Evolutionary conservation across 2,797 vertebrate species (phyloP).

Genomic region (Synanceia verrucosa): DNA sequence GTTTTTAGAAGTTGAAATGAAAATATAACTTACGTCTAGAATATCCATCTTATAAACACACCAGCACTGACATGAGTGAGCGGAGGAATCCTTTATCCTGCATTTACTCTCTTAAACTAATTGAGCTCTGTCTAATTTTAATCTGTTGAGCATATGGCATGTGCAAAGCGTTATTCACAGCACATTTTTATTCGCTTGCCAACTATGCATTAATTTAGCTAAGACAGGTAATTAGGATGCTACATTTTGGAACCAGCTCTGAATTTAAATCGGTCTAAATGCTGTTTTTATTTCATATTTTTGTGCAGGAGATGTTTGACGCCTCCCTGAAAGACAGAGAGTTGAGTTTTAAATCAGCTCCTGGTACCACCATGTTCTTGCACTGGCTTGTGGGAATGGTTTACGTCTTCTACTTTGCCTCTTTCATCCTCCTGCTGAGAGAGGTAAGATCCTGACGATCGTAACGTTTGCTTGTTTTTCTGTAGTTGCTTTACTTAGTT

Average conservation of each 20-base stretch:
- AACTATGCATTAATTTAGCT: neutral
- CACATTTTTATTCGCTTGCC: neutral
- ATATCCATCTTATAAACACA: neutral
- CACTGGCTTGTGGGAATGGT: conserved; percentile 99
- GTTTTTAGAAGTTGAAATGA: neutral
- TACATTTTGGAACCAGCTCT: neutral
- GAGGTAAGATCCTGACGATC: conserved; percentile 82
- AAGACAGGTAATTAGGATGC: neutral
- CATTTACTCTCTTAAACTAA: neutral
- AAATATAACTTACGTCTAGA: neutral
- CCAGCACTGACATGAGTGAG: neutral
- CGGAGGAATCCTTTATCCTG: neutral
- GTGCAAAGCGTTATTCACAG: conserved; percentile 10
- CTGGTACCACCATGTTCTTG: conserved; percentile 98
- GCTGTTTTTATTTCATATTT: neutral
- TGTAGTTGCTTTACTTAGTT: neutral
- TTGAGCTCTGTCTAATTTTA: neutral
- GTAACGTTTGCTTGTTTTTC: neutral
- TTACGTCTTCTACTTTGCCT: conserved; percentile 99
- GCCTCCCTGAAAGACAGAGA: conserved; percentile 97
- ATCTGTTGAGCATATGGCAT: neutral
- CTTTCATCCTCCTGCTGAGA: conserved; percentile 96
- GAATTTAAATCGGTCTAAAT: neutral
- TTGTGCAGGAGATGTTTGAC: conserved; percentile 97
- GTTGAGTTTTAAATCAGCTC: conserved; percentile 96